Base-by-base conservation (phyloP, 1,140 invertebrate genomes). In the Cecropterus lyciades region DNA sequence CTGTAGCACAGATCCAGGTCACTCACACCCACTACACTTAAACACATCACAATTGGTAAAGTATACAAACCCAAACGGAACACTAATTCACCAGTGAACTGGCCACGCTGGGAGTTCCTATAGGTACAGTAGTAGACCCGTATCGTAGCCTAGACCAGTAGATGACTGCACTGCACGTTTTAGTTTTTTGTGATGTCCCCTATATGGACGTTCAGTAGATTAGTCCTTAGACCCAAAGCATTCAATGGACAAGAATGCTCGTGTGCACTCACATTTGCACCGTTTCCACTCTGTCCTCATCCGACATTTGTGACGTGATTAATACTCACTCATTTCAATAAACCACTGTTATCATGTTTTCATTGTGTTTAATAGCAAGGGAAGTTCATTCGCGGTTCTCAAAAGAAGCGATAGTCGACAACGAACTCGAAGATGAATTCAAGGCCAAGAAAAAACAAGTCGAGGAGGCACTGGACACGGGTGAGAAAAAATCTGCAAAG, bases 331-430 rank as follows among this genome's bases (percentile, higher is more conserved):
- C 72, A 73, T 73, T 63, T 79, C 72, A 80, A 72, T 70, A 70
- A 72, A 42, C 45, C 70, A 78, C 85, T 74, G 75, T 85, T 75
- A 74, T 70, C 72, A 76, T 79, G 69, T 80, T 89, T 84, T 89
- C 78, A 84, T 86, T 83, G 67, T 87, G 77, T 89, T 87, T 65
- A 84, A 84, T 92, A 93, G 91, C 92, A 49, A 89, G 80, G 88
- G 91, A 92, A 90, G 84, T 92, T 73, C 87, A 87, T 82, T 88
- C 87, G 75, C 87, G 82, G 76, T 85, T 92, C 72, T 83, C 76
- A 73, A 92, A 88, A 71, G 88, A 91, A 84, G 76, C 74, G 9
- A 63, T 85, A 17, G 52, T 80, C 42, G 84, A 87, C 75, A 88
- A 82, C 80, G 84, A 87, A 67, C 48, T 89, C 8, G 82, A 86